Percentiles rank a stretch among this genome's conserved stretches.
Conservation (phyloP, 1,140 invertebrate species). For the Eupristina koningsbergeri region DNA sequence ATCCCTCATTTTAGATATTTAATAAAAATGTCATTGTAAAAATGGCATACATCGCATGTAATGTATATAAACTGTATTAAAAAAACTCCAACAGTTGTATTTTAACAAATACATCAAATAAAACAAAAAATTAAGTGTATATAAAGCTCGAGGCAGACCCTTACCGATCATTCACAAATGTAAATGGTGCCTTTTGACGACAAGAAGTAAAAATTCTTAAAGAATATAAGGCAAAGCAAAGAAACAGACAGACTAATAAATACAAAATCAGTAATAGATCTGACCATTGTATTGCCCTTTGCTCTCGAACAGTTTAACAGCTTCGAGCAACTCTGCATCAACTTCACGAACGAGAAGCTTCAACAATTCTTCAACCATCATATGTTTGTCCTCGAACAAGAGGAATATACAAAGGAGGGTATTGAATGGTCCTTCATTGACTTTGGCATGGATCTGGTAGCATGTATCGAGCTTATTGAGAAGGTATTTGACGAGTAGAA, state of each 20-base stretch:
- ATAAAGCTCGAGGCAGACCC: constrained; percentile 35
- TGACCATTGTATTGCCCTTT: constrained; percentile 64
- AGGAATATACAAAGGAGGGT: constrained; percentile 96
- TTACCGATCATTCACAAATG: constrained; percentile 11
- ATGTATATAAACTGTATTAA: constrained; percentile 3
- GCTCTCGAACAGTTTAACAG: constrained; percentile 88
- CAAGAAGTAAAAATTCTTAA: constrained; percentile 48
- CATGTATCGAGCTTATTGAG: constrained; percentile 97
- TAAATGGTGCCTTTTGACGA: background rate
- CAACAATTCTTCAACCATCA: constrained; percentile 99
- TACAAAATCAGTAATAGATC: constrained; percentile 58
- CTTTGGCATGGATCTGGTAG: constrained; percentile 97
- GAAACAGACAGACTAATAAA: constrained; percentile 38
- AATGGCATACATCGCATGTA: constrained; percentile 23
- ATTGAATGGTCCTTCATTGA: constrained; percentile 97
- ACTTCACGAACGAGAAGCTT: constrained; percentile 98
- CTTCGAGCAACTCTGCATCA: constrained; percentile 99
- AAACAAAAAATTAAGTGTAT: constrained; percentile 1
- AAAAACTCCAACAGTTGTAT: constrained; percentile 13
- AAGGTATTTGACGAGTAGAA: constrained; percentile 80
- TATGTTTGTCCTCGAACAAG: constrained; percentile 98
- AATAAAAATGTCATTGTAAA: constrained; percentile 9
- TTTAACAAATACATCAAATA: constrained; percentile 12
- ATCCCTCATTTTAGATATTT: background rate
- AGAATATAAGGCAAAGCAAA: constrained; percentile 41